A percentile compares a stretch with the other conserved stretches of the same genome.
phyloP scores from a whole-genome alignment of 1,140 invertebrate species.

The Neoseiulus cucumeris region DNA sequence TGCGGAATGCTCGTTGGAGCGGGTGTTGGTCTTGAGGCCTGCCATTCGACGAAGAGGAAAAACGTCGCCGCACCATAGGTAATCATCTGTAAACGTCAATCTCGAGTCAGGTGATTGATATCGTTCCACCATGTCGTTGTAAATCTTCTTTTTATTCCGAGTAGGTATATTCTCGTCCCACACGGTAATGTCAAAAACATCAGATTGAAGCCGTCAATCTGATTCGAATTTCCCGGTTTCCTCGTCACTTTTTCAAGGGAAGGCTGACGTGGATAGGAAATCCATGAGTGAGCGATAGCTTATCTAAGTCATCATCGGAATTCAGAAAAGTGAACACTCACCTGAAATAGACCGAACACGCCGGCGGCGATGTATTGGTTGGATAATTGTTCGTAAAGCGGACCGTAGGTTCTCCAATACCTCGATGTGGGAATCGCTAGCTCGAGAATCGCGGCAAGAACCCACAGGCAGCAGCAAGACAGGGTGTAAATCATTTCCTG shows the following conservation, averaged over 20 bases:
- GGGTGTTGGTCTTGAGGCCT: constrained; percentile 26
- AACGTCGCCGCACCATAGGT: constrained; percentile 47
- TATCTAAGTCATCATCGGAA: too few relatives aligned
- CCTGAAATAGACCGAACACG: neutral
- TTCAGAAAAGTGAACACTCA: neutral
- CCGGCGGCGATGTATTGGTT: neutral
- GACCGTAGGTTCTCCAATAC: neutral
- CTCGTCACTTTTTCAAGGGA: too few relatives aligned
- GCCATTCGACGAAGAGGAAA: constrained; percentile 51
- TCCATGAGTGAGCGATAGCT: too few relatives aligned
- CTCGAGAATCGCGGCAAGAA: neutral
- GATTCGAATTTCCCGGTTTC: too few relatives aligned
- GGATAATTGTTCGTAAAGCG: neutral
- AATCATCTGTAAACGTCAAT: neutral
- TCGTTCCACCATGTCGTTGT: too few relatives aligned
- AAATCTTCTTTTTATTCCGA: too few relatives aligned
- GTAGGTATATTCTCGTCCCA: too few relatives aligned
- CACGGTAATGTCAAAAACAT: too few relatives aligned
- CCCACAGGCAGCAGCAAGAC: neutral
- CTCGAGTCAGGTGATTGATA: too few relatives aligned
- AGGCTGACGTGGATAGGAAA: too few relatives aligned
- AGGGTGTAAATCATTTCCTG: neutral
- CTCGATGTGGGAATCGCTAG: neutral
- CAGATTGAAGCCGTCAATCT: too few relatives aligned
- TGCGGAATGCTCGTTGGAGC: constrained; percentile 16